A percentile compares a stretch with the other conserved stretches of the same genome.
These are phyloP conservation scores for Trichogramma pretiosum DNA, from an alignment of 1,140 invertebrate genomes.

Conservation along the genomic window DNA sequence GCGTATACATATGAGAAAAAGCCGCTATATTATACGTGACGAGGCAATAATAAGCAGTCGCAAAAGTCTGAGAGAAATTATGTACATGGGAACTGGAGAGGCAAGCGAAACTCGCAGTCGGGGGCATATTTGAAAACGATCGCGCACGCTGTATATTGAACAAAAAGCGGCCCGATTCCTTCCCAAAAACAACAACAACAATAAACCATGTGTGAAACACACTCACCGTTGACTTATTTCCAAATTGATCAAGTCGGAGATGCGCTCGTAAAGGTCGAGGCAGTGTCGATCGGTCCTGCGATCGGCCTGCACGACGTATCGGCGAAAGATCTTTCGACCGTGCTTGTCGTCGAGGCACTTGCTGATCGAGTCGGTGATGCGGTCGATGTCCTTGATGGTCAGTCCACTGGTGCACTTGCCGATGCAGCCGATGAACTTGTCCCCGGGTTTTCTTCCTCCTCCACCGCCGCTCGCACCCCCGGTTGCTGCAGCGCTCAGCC, in stretches of 20 bases:
- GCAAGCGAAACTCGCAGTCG: background rate
- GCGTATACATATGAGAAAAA: no score
- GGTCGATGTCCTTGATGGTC: slow-evolving; percentile 22
- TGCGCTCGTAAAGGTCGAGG: slow-evolving; percentile 27
- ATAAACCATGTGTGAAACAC: no score
- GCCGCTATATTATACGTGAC: no score
- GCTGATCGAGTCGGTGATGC: slow-evolving; percentile 27
- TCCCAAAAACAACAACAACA: no score
- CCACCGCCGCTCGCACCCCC: no score
- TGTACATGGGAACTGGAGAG: background rate
- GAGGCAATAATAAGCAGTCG: no score
- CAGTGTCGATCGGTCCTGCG: slow-evolving; percentile 22
- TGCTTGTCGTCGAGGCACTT: slow-evolving; percentile 21
- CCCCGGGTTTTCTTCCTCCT: no score
- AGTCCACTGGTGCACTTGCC: slow-evolving; percentile 29
- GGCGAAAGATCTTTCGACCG: slow-evolving; percentile 27
- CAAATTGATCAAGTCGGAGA: slow-evolving; percentile 11
- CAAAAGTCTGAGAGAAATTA: background rate
- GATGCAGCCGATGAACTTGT: slow-evolving; percentile 24
- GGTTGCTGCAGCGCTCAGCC: background rate
- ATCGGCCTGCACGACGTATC: slow-evolving; percentile 19
- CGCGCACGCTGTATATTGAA: background rate
- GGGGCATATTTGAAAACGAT: background rate
- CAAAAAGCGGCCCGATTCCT: no score
- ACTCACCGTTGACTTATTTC: no score